Percentiles rank a stretch among this genome's conserved stretches.
phyloP scores from a whole-genome alignment of 2,797 vertebrate genomes.

The Carduelis carduelis region DNA sequence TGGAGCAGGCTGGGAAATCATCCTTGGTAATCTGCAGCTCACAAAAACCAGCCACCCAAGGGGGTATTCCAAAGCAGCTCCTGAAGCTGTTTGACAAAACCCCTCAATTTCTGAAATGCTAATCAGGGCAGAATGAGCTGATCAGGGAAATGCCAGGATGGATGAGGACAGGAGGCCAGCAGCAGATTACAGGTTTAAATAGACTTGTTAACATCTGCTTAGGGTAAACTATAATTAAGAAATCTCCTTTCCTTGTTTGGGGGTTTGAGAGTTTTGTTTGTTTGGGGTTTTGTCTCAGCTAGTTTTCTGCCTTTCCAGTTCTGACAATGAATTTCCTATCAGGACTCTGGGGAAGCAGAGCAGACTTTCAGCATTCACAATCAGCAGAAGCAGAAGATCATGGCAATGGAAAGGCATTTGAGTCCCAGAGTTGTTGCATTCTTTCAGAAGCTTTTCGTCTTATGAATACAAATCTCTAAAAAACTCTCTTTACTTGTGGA shows the following conservation, averaged over 20 bases:
- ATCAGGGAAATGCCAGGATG: neutral
- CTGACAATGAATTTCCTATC: conserved; percentile 25
- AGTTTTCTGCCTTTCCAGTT: conserved; percentile 17
- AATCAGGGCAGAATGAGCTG: conserved; percentile 5
- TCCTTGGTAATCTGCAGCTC: neutral
- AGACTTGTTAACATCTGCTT: conserved; percentile 42
- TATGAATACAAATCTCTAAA: conserved; percentile 33
- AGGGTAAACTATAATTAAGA: conserved; percentile 17
- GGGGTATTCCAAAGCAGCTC: neutral
- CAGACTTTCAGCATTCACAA: conserved; percentile 43
- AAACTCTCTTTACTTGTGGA: neutral
- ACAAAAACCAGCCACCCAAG: neutral
- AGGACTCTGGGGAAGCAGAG: neutral
- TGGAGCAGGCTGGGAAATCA: neutral
- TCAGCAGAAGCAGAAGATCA: conserved; percentile 32
- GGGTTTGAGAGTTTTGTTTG: conserved; percentile 28
- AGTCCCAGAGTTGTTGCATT: conserved; percentile 15
- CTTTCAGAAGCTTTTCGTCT: conserved; percentile 23
- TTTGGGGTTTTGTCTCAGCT: conserved; percentile 30
- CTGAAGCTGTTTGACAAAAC: conserved; percentile 19
- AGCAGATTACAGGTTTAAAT: conserved; percentile 3
- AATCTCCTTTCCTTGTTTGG: neutral
- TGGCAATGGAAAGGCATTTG: conserved; percentile 1
- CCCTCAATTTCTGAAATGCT: conserved; percentile 11
- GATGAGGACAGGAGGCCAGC: neutral